Evolutionary conservation across 2,113 vertebrate genomes (phyloP).

Genomic region (Pluvianellus socialis): DNA sequence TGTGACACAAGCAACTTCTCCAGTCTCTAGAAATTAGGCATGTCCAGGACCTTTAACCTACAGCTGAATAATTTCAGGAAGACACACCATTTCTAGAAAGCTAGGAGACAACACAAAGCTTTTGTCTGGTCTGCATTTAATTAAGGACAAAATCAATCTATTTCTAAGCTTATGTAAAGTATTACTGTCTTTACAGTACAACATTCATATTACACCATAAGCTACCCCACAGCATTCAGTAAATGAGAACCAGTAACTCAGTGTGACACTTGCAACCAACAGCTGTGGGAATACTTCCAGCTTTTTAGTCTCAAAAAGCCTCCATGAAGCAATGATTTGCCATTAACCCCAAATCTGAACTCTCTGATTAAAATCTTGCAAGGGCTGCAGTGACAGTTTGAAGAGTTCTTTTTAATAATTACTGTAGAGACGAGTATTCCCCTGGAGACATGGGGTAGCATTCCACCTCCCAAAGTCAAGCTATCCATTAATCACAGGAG

Average conservation of each 20-base stretch:
- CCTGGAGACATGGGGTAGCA: conserved; percentile 10
- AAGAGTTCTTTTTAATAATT: conserved; percentile 60
- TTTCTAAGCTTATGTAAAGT: not conserved
- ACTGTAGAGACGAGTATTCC: conserved; percentile 37
- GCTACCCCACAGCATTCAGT: not conserved
- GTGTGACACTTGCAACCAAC: conserved; percentile 28
- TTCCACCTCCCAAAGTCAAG: conserved; percentile 17
- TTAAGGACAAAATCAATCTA: not conserved
- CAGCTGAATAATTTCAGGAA: not conserved
- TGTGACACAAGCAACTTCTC: not conserved
- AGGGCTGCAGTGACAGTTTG: conserved; percentile 42
- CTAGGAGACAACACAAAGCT: not conserved
- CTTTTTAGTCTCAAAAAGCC: not conserved
- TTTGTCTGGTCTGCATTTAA: not conserved
- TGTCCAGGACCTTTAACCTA: not conserved
- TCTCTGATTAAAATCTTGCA: conserved; percentile 47
- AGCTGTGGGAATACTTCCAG: conserved; percentile 50
- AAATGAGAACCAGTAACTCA: not conserved
- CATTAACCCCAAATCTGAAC: conserved; percentile 65
- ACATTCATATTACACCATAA: not conserved
- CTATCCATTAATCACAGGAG: conserved; percentile 42
- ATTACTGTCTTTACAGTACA: not conserved
- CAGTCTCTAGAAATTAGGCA: not conserved
- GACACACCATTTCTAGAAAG: not conserved
- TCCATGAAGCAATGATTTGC: conserved; percentile 51